Evolutionary conservation across 53 echinoderm and acorn worm genomes (phyloP).

Genomic region (Pentamera pediparva): DNA sequence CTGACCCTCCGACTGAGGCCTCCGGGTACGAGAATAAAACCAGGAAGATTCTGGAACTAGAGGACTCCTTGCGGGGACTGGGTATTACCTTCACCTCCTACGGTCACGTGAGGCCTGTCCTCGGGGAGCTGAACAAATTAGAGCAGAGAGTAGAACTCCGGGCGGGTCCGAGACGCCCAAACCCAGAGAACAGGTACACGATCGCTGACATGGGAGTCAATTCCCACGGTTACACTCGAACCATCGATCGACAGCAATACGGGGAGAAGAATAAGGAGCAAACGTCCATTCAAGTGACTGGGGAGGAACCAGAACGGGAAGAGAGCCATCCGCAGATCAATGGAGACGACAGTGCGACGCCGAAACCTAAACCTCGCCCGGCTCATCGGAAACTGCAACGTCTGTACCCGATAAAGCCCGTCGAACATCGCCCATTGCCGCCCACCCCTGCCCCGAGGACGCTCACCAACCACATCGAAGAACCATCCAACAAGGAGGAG

Average conservation of each 20-base stretch:
- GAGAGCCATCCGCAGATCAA: neutral
- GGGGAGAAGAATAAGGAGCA: neutral
- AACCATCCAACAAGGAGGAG: neutral
- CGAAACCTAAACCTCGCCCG: neutral
- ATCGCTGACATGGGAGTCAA: neutral
- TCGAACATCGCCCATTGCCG: constrained; percentile 13
- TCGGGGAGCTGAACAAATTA: constrained; percentile 12
- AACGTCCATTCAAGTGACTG: neutral
- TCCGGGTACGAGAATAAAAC: neutral
- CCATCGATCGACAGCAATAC: neutral
- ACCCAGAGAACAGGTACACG: neutral
- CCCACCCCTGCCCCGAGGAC: constrained; percentile 6
- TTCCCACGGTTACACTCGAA: neutral
- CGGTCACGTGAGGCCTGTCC: constrained; percentile 3
- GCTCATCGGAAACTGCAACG: constrained; percentile 5
- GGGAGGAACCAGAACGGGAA: neutral
- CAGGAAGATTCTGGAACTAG: neutral
- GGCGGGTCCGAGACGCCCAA: neutral
- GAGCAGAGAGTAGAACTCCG: too few relatives aligned
- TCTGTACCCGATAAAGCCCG: neutral
- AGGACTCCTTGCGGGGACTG: neutral
- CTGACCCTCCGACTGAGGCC: neutral
- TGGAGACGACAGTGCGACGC: neutral
- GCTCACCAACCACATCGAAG: neutral
- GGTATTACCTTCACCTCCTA: constrained; percentile 9